These are phyloP conservation scores for Drosophila recens DNA, from an alignment of 2,888 invertebrate genomes.

Conservation along the genomic window DNA sequence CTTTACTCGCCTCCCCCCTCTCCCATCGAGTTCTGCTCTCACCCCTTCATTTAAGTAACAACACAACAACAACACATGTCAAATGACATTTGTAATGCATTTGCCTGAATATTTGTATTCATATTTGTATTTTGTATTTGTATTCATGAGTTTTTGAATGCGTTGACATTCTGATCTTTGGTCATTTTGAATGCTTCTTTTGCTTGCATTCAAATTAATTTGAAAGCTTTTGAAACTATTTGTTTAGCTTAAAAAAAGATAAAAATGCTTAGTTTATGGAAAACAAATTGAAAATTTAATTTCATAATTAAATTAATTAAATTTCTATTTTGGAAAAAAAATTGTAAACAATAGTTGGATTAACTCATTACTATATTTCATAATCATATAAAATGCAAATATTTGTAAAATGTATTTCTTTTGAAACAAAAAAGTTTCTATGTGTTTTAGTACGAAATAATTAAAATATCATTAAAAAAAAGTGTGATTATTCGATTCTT, in stretches of 20 bases:
- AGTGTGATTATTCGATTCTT: too few species aligned
- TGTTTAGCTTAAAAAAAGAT: not conserved
- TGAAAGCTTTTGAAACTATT: conserved; percentile 10
- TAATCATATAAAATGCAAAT: not conserved
- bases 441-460: too few species aligned
- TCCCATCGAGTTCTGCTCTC: too few species aligned
- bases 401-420: not conserved
- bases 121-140: conserved; percentile 18
- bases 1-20: not conserved
- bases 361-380: too few species aligned
- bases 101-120: conserved; percentile 3
- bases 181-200: conserved; percentile 45
- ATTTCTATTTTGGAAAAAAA: not conserved
- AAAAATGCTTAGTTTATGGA: not conserved
- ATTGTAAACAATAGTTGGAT: too few species aligned
- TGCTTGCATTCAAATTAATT: conserved; percentile 34
- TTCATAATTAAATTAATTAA: not conserved
- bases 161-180: conserved; percentile 60
- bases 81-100: conserved; percentile 52
- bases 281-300: not conserved
- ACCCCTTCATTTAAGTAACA: conserved; percentile 7
- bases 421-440: not conserved
- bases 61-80: conserved; percentile 34
- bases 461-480: too few species aligned
- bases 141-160: conserved; percentile 30